Conservation (phyloP, 2,888 invertebrate genomes). For the Congeria kusceri region DNA sequence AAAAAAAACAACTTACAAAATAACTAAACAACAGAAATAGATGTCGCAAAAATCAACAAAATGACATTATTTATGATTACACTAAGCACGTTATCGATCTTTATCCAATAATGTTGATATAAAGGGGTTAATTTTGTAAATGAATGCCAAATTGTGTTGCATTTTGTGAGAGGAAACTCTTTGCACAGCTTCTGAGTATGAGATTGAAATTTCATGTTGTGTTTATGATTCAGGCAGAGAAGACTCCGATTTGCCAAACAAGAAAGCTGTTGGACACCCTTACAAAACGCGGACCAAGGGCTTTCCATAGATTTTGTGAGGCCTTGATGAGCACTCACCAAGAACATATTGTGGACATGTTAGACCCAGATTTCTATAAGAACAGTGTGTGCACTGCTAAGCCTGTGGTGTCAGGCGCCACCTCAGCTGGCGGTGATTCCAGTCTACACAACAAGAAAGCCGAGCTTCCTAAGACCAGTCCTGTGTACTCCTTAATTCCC, state of each 20-base stretch:
- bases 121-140: background rate
- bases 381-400: background rate
- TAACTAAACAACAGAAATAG: too few relatives aligned
- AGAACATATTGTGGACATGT: background rate
- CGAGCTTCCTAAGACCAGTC: background rate
- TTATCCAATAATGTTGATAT: too few relatives aligned
- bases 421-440: too few relatives aligned
- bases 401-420: too few relatives aligned
- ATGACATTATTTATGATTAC: too few relatives aligned
- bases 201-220: background rate
- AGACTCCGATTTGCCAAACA: background rate
- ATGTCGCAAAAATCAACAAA: too few relatives aligned
- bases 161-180: background rate
- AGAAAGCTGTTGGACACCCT: background rate
- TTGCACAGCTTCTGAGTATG: background rate
- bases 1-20: too few relatives aligned
- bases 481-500: too few relatives aligned
- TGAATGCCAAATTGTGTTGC: background rate
- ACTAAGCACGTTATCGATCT: too few relatives aligned
- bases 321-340: background rate
- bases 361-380: background rate
- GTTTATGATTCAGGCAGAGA: background rate
- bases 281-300: background rate
- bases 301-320: background rate
- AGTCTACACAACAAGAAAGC: background rate